Percentiles rank a stretch among this genome's conserved stretches.
Conservation (phyloP, 2,113 vertebrate genomes). For the Syngnathus scovelli region DNA sequence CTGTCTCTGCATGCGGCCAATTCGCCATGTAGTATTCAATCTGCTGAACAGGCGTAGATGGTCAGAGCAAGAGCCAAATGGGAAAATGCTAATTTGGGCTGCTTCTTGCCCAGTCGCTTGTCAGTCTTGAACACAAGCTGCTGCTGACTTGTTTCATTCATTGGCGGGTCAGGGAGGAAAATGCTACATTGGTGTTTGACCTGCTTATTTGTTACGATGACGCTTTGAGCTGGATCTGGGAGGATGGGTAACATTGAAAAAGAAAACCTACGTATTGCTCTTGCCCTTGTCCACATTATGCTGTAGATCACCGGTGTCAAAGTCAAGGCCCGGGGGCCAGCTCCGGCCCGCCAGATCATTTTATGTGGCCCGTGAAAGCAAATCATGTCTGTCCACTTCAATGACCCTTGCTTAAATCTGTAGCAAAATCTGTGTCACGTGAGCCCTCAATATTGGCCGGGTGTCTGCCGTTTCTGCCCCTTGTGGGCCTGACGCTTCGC, state of each 20-base stretch:
- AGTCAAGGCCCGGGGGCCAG: too few species aligned
- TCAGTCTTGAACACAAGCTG: slow-evolving; percentile 10
- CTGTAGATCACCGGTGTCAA: slow-evolving; percentile 24
- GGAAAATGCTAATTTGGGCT: slow-evolving; percentile 13
- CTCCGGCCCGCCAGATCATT: too few species aligned
- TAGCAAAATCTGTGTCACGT: not conserved
- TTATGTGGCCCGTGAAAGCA: too few species aligned
- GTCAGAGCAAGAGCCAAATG: not conserved
- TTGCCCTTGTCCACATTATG: slow-evolving; percentile 52
- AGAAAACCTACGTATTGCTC: not conserved
- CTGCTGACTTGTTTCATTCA: slow-evolving; percentile 3
- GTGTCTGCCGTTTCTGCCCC: slow-evolving; percentile 24
- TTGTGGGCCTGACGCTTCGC: slow-evolving; percentile 42
- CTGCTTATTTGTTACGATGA: slow-evolving; percentile 24
- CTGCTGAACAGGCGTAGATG: slow-evolving; percentile 10
- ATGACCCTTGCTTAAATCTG: too few species aligned
- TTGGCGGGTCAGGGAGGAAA: not conserved
- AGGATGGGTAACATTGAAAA: not conserved
- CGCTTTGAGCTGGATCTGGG: not conserved
- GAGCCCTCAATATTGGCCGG: slow-evolving; percentile 43
- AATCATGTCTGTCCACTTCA: too few species aligned
- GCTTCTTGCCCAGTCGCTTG: slow-evolving; percentile 7
- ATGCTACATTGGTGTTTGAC: slow-evolving; percentile 19
- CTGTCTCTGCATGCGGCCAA: not conserved
- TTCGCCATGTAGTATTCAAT: slow-evolving; percentile 3